These are phyloP conservation scores for Anthonomus grandis DNA, from an alignment of 1,140 invertebrate genomes.

Conservation along the genomic window DNA sequence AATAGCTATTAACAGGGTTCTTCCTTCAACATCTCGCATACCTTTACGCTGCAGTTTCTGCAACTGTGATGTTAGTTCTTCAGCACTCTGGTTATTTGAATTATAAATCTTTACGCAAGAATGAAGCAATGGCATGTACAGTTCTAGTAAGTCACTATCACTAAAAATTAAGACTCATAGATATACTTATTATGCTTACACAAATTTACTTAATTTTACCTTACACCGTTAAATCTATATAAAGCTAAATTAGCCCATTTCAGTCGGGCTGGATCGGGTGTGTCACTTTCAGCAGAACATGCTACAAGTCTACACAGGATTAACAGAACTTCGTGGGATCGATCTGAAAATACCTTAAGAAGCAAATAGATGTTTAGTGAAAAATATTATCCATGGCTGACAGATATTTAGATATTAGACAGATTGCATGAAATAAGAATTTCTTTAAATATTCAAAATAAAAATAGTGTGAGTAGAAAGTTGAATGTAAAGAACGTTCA, in stretches of 20 bases:
- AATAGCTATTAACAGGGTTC: slow-evolving; percentile 47
- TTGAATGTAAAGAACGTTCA: too few relatives aligned
- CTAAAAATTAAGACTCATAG: too few relatives aligned
- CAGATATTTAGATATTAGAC: too few relatives aligned
- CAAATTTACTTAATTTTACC: too few relatives aligned
- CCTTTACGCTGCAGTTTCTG: slow-evolving; percentile 58
- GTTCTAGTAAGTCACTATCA: slow-evolving; percentile 60
- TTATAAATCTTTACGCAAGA: slow-evolving; percentile 65
- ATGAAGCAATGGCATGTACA: slow-evolving; percentile 69
- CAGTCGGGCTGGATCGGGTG: slow-evolving; percentile 54
- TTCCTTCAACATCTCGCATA: slow-evolving; percentile 57
- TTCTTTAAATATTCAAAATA: too few relatives aligned
- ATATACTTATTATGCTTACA: too few relatives aligned
- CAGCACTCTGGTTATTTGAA: slow-evolving; percentile 60
- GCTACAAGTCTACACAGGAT: slow-evolving; percentile 70
- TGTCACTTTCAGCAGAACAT: slow-evolving; percentile 53
- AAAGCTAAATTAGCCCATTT: slow-evolving; percentile 69
- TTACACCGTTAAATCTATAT: slow-evolving; percentile 59
- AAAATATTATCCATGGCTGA: too few relatives aligned
- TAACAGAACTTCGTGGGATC: slow-evolving; percentile 63
- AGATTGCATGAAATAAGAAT: too few relatives aligned
- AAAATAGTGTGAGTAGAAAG: too few relatives aligned
- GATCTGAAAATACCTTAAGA: slow-evolving; percentile 65
- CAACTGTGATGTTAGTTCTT: slow-evolving; percentile 58
- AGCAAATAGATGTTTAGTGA: too few relatives aligned